Evolutionary conservation across 2,888 invertebrate species (phyloP), one percentile per base, ranked within the genome.

Genomic region (Celastrina argiolus): DNA sequence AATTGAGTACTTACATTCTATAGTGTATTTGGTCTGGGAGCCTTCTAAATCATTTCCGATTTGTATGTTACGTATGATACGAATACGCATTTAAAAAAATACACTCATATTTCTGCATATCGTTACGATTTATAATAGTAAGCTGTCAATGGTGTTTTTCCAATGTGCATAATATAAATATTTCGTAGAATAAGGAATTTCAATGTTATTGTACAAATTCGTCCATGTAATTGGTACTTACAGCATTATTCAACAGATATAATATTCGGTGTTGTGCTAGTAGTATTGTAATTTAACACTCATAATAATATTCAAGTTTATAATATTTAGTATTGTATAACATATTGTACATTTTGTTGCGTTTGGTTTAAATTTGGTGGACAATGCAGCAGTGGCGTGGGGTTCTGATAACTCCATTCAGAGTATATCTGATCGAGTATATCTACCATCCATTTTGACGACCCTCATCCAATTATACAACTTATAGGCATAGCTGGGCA

Each of bases 151-250:
- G 22, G 51, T 51, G 51, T 22, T 12, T 22, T 51, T 26, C 51
- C 51, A 51, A 12, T 22, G 51, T 51, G 22, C 12, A 51, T 51
- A 51, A 7, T 12, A 36, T 36, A 26, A 22, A 14, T 51, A 51
- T 14, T 18, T 51, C 8, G 45, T 45, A 45, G 45, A 45, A 2
- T 45, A 18, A 18, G 45, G 18, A 18, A 45, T 18, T 45, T 18
- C 18, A 56, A 39, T 56, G 26, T 65, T 56, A 65, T 58, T 65
- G 58, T 65, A 65, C 58, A 65, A 65, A 65, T 65, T 65, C 65
- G 65, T 65, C 65, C 65, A 65, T 41, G 58, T 58, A 36, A 61
- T 61, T 61, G 39, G 36, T 61, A 14, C n/a, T n/a, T n/a, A n/a
- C n/a, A n/a, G 14, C 2, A 14, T 39, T 1, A 31, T 58, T n/a